These are phyloP conservation scores for Tauraco erythrolophus DNA, from an alignment of 2,113 vertebrate genomes.

Conservation along the genomic window DNA sequence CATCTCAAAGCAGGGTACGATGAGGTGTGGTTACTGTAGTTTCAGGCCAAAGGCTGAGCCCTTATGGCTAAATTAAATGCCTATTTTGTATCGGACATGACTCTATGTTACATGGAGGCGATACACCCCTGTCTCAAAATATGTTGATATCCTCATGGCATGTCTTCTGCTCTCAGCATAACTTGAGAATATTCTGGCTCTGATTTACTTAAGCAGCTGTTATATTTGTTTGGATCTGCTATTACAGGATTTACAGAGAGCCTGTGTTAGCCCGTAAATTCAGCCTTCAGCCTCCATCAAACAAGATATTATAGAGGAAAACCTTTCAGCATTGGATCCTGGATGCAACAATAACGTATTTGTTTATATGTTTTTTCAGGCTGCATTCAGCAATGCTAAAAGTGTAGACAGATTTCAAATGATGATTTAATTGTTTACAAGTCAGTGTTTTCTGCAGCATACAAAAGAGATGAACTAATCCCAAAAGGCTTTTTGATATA, in stretches of 20 bases:
- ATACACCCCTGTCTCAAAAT: not conserved
- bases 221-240: not conserved
- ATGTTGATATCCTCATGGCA: not conserved
- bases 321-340: not conserved
- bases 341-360: not conserved
- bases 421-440: conserved; percentile 78
- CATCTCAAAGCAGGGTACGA: not conserved
- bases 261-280: not conserved
- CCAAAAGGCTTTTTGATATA: conserved; percentile 57
- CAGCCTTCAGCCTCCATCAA: not conserved
- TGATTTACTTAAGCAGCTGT: not conserved
- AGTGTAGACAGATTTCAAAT: conserved; percentile 52
- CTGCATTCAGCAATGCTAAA: not conserved
- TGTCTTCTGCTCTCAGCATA: not conserved
- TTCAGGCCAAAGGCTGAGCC: not conserved
- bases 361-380: not conserved
- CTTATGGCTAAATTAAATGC: not conserved
- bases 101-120: not conserved
- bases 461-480: conserved; percentile 63
- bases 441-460: conserved; percentile 46
- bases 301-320: not conserved
- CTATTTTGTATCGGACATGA: not conserved
- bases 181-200: not conserved
- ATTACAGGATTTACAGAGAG: not conserved
- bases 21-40: not conserved